Conservation (phyloP, 2,888 invertebrate species). For the Cryptosula pallasiana region DNA sequence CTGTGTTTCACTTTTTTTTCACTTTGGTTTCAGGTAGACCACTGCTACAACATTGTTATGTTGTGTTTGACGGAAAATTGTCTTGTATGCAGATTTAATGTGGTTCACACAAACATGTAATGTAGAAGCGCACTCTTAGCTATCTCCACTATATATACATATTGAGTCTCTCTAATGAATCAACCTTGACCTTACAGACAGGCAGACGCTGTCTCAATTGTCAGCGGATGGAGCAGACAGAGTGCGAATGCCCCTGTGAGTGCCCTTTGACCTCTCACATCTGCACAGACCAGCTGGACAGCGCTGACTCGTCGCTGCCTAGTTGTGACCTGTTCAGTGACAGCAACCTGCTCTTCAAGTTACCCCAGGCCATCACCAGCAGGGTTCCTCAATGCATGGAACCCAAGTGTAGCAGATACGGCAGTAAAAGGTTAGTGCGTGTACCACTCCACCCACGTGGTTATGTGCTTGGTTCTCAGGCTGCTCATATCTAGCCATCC, state of each 20-base stretch:
- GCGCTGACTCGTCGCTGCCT: not conserved
- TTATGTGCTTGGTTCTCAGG: too few relatives aligned
- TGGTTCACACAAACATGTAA: too few relatives aligned
- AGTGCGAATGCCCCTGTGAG: slow-evolving; percentile 92
- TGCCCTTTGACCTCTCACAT: slow-evolving; percentile 57
- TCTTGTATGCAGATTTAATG: too few relatives aligned
- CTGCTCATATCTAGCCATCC: too few relatives aligned
- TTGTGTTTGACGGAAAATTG: too few relatives aligned
- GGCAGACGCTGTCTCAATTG: slow-evolving; percentile 85
- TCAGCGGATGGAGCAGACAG: slow-evolving; percentile 86
- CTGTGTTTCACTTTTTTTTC: too few relatives aligned
- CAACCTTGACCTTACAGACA: slow-evolving; percentile 53
- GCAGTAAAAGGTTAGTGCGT: not conserved
- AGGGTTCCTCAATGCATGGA: not conserved
- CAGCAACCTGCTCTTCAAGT: not conserved
- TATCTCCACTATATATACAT: too few relatives aligned
- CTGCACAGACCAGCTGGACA: not conserved
- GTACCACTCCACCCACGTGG: too few relatives aligned
- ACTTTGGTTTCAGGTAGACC: too few relatives aligned
- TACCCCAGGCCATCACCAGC: not conserved
- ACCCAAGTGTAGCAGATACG: not conserved
- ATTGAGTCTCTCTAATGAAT: too few relatives aligned
- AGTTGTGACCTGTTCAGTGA: not conserved
- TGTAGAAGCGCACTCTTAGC: too few relatives aligned
- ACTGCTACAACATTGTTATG: too few relatives aligned